Evolutionary conservation across 2,113 vertebrate genomes (phyloP).

Genomic region (Sula dactylatra): DNA sequence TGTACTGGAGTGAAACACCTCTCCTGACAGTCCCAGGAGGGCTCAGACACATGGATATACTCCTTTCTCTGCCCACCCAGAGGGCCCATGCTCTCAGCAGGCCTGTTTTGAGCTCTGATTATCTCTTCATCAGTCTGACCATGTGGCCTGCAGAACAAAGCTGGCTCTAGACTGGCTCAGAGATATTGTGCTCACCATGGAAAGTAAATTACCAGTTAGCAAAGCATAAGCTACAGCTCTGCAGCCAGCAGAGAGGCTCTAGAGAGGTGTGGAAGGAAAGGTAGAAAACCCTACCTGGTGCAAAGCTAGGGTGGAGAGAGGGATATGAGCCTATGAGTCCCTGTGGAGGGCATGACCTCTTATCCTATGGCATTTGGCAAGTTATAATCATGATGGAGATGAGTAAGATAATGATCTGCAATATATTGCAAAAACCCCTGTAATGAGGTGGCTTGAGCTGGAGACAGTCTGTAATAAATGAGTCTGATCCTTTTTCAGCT

Average conservation of each 20-base stretch:
- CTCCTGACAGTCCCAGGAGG: not conserved
- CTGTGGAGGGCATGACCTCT: not conserved
- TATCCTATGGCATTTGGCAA: not conserved
- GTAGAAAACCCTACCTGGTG: not conserved
- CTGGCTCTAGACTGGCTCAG: not conserved
- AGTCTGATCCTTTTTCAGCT: not conserved
- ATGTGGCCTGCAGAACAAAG: not conserved
- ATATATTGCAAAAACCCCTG: not conserved
- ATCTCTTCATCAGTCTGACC: not conserved
- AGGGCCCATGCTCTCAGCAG: not conserved
- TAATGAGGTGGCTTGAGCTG: not conserved
- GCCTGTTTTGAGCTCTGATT: not conserved
- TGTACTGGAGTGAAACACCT: not conserved
- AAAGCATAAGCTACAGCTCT: not conserved
- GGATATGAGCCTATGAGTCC: not conserved
- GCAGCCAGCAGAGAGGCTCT: not conserved
- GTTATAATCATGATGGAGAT: not conserved
- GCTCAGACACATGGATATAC: not conserved
- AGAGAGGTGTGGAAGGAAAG: not conserved
- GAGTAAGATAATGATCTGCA: not conserved
- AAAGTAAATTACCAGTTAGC: not conserved
- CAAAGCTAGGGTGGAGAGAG: not conserved
- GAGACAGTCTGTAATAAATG: not conserved
- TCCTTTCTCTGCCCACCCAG: not conserved
- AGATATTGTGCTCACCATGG: not conserved